Conservation (phyloP, 2,888 invertebrate genomes). For the Melanophora roralis region DNA sequence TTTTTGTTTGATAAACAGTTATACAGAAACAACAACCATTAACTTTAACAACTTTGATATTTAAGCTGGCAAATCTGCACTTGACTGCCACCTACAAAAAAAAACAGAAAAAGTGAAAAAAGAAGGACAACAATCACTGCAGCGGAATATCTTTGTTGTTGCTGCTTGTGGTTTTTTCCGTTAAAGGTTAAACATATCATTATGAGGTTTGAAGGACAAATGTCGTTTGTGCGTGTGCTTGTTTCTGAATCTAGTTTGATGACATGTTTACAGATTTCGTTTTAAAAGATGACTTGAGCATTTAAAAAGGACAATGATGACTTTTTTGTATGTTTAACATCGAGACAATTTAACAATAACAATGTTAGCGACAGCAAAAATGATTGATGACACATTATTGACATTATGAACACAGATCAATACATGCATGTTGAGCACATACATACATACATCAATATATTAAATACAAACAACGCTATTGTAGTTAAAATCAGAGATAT, state of each 20-base stretch:
- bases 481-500: slow-evolving; percentile 23
- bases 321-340: slow-evolving; percentile 48
- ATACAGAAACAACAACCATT: background rate
- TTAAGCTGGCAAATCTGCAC: slow-evolving; percentile 48
- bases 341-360: slow-evolving; percentile 48
- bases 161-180: slow-evolving; percentile 53
- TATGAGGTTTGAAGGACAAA: slow-evolving; percentile 44
- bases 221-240: background rate
- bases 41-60: slow-evolving; percentile 21
- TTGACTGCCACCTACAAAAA: slow-evolving; percentile 57
- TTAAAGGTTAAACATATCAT: slow-evolving; percentile 56
- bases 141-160: slow-evolving; percentile 50
- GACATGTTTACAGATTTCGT: slow-evolving; percentile 71
- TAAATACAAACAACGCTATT: background rate
- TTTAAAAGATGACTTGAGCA: slow-evolving; percentile 58
- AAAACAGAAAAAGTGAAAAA: slow-evolving; percentile 16
- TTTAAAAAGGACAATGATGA: slow-evolving; percentile 59
- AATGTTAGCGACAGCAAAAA: slow-evolving; percentile 61
- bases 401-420: slow-evolving; percentile 62
- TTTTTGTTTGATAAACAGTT: slow-evolving; percentile 51
- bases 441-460: background rate
- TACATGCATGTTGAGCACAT: slow-evolving; percentile 16
- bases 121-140: slow-evolving; percentile 40
- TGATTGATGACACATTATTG: slow-evolving; percentile 75
- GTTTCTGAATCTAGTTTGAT: slow-evolving; percentile 67